These are phyloP conservation scores for Eulithis prunata DNA, from an alignment of 2,888 invertebrate genomes.

Conservation along the genomic window DNA sequence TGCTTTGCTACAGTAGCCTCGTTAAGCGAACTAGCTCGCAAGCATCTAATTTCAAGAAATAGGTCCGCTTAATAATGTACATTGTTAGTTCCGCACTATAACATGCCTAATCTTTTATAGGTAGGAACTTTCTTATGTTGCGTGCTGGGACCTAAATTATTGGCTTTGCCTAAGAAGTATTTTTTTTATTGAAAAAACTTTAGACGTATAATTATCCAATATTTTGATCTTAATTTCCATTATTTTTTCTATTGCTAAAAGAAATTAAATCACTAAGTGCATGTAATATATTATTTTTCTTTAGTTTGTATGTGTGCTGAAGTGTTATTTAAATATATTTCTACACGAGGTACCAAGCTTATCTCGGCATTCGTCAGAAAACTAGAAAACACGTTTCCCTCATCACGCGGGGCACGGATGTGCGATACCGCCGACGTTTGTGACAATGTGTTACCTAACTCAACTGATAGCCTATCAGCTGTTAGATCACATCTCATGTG, in stretches of 20 bases:
- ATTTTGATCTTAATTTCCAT: no score
- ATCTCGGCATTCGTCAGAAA: conserved; percentile 39
- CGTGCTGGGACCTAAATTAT: not conserved
- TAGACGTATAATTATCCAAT: no score
- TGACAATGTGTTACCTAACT: conserved; percentile 64
- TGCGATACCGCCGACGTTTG: conserved; percentile 51
- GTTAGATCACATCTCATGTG: conserved; percentile 47
- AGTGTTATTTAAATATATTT: no score
- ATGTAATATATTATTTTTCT: no score
- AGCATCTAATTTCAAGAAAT: conserved; percentile 33
- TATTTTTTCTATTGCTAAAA: no score
- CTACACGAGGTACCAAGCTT: conserved; percentile 5
- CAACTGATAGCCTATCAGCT: conserved; percentile 47
- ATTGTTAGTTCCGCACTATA: conserved; percentile 27
- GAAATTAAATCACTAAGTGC: no score
- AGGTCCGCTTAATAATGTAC: conserved; percentile 12
- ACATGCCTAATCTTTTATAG: conserved; percentile 26
- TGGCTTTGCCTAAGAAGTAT: not conserved
- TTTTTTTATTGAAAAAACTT: no score
- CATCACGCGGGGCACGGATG: conserved; percentile 61
- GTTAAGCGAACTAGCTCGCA: conserved; percentile 24
- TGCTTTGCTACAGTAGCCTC: conserved; percentile 29
- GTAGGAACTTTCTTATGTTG: not conserved
- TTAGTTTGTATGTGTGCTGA: no score
- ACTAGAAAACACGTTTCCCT: conserved; percentile 53